A percentile compares a stretch with the other conserved stretches of the same genome.
Evolutionary conservation across 2,888 invertebrate genomes (phyloP).

Genomic region (Agriopis marginaria): DNA sequence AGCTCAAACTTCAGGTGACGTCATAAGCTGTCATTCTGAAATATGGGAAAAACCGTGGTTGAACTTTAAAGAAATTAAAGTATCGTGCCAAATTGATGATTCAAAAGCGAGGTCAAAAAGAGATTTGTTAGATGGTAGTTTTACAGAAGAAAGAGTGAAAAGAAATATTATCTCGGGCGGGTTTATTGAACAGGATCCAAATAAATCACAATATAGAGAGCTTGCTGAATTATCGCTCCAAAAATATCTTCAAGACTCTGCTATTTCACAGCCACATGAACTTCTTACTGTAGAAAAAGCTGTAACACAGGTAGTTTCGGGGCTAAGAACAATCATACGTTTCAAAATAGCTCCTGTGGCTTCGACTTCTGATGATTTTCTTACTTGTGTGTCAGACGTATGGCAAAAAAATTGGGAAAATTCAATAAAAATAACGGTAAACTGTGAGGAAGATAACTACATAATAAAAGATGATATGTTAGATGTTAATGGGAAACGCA

Average conservation of each 20-base stretch:
- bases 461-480: conserved; percentile 36
- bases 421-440: conserved; percentile 43
- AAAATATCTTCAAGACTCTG: conserved; percentile 40
- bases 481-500: conserved; percentile 6
- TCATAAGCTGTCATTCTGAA: conserved; percentile 51
- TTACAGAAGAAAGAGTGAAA: conserved; percentile 15
- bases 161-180: conserved; percentile 44
- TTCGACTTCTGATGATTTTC: conserved; percentile 25
- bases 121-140: conserved; percentile 25
- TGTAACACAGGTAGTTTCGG: conserved; percentile 52
- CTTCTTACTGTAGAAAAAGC: conserved; percentile 44
- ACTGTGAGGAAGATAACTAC: conserved; percentile 37
- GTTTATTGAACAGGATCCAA: conserved; percentile 38
- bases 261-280: conserved; percentile 25
- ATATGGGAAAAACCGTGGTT: conserved; percentile 56
- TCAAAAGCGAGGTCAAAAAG: conserved; percentile 35
- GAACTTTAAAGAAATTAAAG: conserved; percentile 46
- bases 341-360: conserved; percentile 42
- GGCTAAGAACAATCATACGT: conserved; percentile 45
- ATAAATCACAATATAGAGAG: conserved; percentile 40
- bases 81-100: conserved; percentile 43
- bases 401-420: conserved; percentile 49
- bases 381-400: conserved; percentile 48
- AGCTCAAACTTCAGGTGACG: conserved; percentile 19
- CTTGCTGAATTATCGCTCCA: conserved; percentile 50